These are phyloP conservation scores for Dastarcus helophoroides DNA, from an alignment of 2,888 invertebrate genomes.

Conservation along the genomic window DNA sequence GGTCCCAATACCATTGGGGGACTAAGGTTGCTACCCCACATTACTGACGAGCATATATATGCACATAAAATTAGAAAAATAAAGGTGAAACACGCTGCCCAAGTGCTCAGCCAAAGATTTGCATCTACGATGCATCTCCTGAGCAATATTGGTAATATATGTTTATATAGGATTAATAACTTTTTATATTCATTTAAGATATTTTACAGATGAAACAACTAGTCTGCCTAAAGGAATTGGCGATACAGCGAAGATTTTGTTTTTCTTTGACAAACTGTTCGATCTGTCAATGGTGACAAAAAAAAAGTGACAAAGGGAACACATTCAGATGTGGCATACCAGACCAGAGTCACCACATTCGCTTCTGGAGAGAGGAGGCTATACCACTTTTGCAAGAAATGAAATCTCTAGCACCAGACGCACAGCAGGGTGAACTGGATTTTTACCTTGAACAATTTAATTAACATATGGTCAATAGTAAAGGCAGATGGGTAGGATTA, in stretches of 20 bases:
- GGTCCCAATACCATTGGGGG: slow-evolving; percentile 3
- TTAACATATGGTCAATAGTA: slow-evolving; percentile 3
- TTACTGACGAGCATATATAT: slow-evolving; percentile 1
- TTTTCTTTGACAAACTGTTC: slow-evolving; percentile 3
- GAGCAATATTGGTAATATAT: slow-evolving; percentile 4
- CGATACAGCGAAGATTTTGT: slow-evolving; percentile 2
- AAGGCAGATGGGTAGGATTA: slow-evolving; percentile 1
- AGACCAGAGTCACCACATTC: not conserved
- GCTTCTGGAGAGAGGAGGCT: slow-evolving; percentile 4
- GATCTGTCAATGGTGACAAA: slow-evolving; percentile 3
- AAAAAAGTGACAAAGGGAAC: too few species aligned
- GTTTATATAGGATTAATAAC: too few species aligned
- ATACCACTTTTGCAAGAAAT: too few species aligned
- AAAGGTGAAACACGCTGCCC: slow-evolving; percentile 6
- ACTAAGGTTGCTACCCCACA: slow-evolving; percentile 2
- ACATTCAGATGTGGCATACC: too few species aligned
- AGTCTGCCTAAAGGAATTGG: not conserved
- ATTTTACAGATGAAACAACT: slow-evolving; percentile 3
- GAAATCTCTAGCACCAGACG: too few species aligned
- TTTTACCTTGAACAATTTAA: too few species aligned
- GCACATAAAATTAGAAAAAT: slow-evolving; percentile 1
- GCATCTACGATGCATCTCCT: slow-evolving; percentile 2
- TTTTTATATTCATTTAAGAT: not conserved
- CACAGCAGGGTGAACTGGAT: slow-evolving; percentile 3
- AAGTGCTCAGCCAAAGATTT: slow-evolving; percentile 4